Conservation (phyloP, 2,797 vertebrate genomes). For the Ceryle rudis region DNA sequence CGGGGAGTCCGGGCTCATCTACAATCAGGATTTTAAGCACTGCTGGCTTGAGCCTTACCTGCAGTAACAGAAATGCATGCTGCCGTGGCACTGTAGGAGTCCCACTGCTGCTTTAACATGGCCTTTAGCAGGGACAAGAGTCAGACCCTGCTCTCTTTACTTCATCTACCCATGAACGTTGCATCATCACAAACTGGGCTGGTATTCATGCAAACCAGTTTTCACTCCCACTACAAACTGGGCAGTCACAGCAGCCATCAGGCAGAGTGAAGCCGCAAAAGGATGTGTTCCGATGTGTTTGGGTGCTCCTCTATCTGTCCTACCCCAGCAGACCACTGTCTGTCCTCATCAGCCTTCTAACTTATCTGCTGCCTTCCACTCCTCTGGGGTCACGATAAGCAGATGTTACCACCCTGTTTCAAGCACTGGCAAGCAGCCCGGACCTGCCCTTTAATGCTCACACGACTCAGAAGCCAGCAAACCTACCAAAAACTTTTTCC, state of each 20-base stretch:
- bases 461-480: background rate
- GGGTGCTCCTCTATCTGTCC: constrained; percentile 6
- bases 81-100: background rate
- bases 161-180: background rate
- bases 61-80: background rate
- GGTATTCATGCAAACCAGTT: background rate
- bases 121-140: background rate
- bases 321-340: background rate
- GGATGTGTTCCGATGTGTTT: fast-evolving
- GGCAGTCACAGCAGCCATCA: background rate
- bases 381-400: constrained; percentile 7
- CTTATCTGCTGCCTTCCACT: constrained; percentile 27
- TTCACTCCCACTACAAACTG: fast-evolving
- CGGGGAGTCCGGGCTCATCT: background rate
- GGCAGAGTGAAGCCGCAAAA: background rate
- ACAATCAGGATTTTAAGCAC: background rate
- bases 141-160: background rate
- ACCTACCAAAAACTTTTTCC: background rate
- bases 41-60: background rate
- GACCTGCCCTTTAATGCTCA: background rate
- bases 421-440: background rate
- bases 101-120: background rate
- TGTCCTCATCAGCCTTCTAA: background rate
- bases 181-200: background rate
- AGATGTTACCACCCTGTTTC: background rate